Base-by-base conservation (phyloP, 2,797 vertebrate species). In the Furcifer pardalis region DNA sequence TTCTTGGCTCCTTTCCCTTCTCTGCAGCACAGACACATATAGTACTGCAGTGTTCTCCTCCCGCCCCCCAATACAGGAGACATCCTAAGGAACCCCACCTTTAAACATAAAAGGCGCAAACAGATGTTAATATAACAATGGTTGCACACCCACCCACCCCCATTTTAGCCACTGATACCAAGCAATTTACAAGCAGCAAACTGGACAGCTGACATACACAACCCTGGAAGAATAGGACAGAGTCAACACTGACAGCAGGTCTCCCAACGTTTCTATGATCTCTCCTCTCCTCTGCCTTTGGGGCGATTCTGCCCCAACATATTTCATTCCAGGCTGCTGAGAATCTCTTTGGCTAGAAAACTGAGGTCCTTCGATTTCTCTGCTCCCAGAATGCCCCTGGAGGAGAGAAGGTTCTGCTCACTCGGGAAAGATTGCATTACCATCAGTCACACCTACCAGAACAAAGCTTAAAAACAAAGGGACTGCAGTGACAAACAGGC, bases 361-460 rank as follows among this genome's bases (percentile, higher is more conserved):
- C 77, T 84, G 80, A 92, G 89, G 86, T 84, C 86, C 90, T 13
- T 3, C 72, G 83, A 82, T 63, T 87, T 77, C 91, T 76, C 52
- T 88, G 83, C 86, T 84, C 90, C 0, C 82, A 84, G 0, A 91
- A 87, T 87, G 89, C 81, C 12, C 2, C 75, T 62, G 85, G 90
- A 76, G 85, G 90, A 76, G 21, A 65, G 90, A 85, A 91, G 86
- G 90, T 79, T 90, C 87, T 86, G 91, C 77, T 92, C 92, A 93
- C 91, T 89, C 81, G 79, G 92, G 84, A 91, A 84, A 82, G 92
- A 87, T 87, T 23, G 91, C 85, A 17, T 92, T 94, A 93, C 94
- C 92, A 86, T 92, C 89, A 85, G 93, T 95, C 94, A 91, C 88
- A 96, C 89, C 94, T 93, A 94, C 94, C 94, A 92, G 93, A 92